Percentiles rank a stretch among this genome's conserved stretches.
These are phyloP conservation scores for Riparia riparia DNA, from an alignment of 2,113 vertebrate genomes.

Conservation along the genomic window DNA sequence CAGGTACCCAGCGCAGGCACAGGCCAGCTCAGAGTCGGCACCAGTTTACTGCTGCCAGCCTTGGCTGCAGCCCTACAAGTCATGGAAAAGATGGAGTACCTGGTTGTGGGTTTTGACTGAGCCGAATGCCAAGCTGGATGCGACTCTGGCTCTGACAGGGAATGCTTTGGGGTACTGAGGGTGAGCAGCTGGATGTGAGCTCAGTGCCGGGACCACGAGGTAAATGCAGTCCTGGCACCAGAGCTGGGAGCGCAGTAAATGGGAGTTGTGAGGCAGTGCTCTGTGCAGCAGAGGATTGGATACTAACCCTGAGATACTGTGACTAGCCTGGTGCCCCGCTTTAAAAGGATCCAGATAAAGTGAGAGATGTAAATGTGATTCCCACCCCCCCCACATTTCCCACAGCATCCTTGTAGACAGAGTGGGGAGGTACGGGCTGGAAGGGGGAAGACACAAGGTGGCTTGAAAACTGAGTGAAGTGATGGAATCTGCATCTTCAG, in stretches of 20 bases:
- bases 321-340: background rate
- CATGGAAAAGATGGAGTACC: background rate
- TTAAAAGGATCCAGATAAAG: background rate
- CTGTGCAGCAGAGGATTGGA: background rate
- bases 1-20: background rate
- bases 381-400: background rate
- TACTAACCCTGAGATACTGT: background rate
- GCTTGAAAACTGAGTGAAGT: background rate
- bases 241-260: background rate
- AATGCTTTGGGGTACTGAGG: background rate
- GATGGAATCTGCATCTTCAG: background rate
- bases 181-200: background rate
- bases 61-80: accelerated
- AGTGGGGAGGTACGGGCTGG: background rate
- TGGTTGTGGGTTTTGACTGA: background rate
- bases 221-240: background rate
- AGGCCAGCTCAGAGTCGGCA: background rate
- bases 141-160: background rate
- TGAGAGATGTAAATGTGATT: background rate
- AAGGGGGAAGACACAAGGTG: background rate
- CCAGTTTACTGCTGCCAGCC: accelerated
- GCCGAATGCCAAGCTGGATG: accelerated
- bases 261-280: background rate
- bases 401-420: background rate
- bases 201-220: background rate